Evolutionary conservation across 2,888 invertebrate genomes (phyloP).

Genomic region (Gari tellinella): DNA sequence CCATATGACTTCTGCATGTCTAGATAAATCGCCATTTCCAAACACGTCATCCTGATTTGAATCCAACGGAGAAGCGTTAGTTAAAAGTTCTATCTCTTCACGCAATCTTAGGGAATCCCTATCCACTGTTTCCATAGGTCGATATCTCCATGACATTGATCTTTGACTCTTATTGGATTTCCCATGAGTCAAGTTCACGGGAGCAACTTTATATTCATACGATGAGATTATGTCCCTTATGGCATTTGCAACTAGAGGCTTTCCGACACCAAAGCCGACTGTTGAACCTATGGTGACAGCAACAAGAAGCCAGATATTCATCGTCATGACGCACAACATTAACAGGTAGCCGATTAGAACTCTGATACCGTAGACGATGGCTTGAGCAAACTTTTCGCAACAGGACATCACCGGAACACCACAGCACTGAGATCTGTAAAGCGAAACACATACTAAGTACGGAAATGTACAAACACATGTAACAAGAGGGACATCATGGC

Average conservation of each 20-base stretch:
- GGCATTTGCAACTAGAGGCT: constrained; percentile 48
- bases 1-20: constrained; percentile 31
- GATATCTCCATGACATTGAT: constrained; percentile 54
- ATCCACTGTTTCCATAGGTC: constrained; percentile 21
- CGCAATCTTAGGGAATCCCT: constrained; percentile 5
- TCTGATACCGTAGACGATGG: constrained; percentile 35
- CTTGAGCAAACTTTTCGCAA: constrained; percentile 44
- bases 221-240: constrained; percentile 46
- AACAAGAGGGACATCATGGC: no score
- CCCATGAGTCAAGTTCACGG: constrained; percentile 6
- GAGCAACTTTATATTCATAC: constrained; percentile 37
- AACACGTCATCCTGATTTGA: constrained; percentile 15
- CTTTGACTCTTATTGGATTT: constrained; percentile 22
- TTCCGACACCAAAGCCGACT: constrained; percentile 48
- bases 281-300: constrained; percentile 47
- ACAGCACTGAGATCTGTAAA: constrained; percentile 41
- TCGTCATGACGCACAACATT: constrained; percentile 57
- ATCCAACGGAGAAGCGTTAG: neutral
- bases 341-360: constrained; percentile 48
- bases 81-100: constrained; percentile 5
- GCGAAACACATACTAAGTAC: neutral
- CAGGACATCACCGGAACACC: constrained; percentile 32
- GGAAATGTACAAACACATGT: no score
- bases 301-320: constrained; percentile 56
- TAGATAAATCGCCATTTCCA: neutral